Percentiles rank a stretch among this genome's conserved stretches.
Evolutionary conservation across 2,113 vertebrate genomes (phyloP).

Genomic region (Serilophus lunatus): DNA sequence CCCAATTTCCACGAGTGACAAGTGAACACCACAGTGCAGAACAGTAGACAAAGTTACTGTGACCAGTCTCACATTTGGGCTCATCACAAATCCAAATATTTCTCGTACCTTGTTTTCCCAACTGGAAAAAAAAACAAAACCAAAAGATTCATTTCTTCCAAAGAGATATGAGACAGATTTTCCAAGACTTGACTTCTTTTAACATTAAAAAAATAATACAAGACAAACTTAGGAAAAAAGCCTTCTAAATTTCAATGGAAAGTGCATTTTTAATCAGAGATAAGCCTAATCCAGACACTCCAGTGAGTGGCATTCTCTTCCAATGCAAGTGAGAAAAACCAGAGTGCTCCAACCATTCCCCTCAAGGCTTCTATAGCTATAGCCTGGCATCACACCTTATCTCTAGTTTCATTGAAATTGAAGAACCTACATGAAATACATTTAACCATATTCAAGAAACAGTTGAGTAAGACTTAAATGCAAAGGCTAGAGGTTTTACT

Average conservation of each 20-base stretch:
- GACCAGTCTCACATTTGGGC: not conserved
- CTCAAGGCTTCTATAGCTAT: not conserved
- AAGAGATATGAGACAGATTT: not conserved
- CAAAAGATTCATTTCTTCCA: not conserved
- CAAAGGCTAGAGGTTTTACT: not conserved
- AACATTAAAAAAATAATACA: not conserved
- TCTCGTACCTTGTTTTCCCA: not conserved
- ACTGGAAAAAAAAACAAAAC: not conserved
- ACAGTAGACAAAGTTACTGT: not conserved
- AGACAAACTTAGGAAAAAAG: not conserved
- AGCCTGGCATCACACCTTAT: not conserved
- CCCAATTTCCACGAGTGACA: not conserved
- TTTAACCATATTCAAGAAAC: not conserved
- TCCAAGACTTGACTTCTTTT: not conserved
- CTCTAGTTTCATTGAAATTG: not conserved
- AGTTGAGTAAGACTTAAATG: not conserved
- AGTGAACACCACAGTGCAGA: slow-evolving; percentile 31
- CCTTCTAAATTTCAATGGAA: not conserved
- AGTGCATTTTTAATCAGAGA: not conserved
- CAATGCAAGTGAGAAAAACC: not conserved
- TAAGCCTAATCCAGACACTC: not conserved
- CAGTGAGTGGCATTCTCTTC: not conserved
- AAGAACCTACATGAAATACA: not conserved
- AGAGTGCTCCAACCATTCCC: not conserved
- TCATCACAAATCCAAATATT: not conserved